Conservation (phyloP, 2,888 invertebrate species). For the Petrolisthes manimaculis region DNA sequence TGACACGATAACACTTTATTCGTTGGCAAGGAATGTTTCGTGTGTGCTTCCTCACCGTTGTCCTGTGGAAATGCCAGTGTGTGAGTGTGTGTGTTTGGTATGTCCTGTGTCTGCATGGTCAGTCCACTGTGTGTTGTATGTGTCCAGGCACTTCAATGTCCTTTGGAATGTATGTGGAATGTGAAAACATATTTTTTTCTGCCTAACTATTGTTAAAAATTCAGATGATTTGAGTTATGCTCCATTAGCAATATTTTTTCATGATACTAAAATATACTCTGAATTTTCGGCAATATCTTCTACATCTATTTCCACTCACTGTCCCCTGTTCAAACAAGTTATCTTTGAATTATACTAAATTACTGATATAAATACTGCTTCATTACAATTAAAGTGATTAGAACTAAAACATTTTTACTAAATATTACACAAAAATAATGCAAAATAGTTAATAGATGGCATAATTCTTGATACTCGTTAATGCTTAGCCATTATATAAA, state of each 20-base stretch:
- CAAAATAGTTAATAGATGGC: conserved; percentile 15
- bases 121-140: conserved; percentile 20
- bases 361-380: conserved; percentile 1
- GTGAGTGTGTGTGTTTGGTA: conserved; percentile 13
- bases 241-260: neutral
- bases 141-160: conserved; percentile 14
- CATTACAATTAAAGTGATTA: conserved; percentile 15
- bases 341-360: conserved; percentile 23
- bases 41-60: conserved; percentile 33
- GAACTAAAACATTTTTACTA: neutral
- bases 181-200: conserved; percentile 6
- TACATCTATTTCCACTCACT: conserved; percentile 7
- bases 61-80: conserved; percentile 15
- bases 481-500: conserved; percentile 16
- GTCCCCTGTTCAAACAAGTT: conserved; percentile 1
- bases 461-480: conserved; percentile 24
- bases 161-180: conserved; percentile 18
- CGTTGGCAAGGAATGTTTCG: conserved; percentile 9
- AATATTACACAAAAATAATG: neutral
- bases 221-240: conserved; percentile 9
- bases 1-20: neutral
- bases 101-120: conserved; percentile 15
- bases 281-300: conserved; percentile 24
- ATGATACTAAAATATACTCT: neutral
- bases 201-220: conserved; percentile 10